Conservation (phyloP, 2,888 invertebrate genomes). For the Drosophila lutescens region DNA sequence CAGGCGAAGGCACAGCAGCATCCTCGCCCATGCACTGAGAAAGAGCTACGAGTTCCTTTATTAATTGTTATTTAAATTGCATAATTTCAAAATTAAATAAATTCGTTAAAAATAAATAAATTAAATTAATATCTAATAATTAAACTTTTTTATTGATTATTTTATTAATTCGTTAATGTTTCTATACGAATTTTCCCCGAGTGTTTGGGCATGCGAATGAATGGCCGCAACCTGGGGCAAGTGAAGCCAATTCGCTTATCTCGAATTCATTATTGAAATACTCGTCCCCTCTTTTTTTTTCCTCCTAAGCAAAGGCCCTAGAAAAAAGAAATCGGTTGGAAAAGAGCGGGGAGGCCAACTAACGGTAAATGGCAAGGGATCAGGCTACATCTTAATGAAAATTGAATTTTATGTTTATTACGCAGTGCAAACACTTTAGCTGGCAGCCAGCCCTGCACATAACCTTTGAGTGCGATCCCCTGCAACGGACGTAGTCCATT, state of each 20-base stretch:
- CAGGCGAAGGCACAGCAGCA: constrained; percentile 46
- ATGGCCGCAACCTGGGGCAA: constrained; percentile 42
- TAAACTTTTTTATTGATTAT: too few relatives aligned
- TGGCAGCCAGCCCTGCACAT: constrained; percentile 52
- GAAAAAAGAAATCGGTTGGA: constrained; percentile 12
- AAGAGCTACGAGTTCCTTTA: too few relatives aligned
- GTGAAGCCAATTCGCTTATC: constrained; percentile 68
- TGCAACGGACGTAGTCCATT: constrained; percentile 1
- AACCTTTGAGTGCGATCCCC: constrained; percentile 59
- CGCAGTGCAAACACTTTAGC: constrained; percentile 62
- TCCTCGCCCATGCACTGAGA: constrained; percentile 20
- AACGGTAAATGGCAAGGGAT: constrained; percentile 72
- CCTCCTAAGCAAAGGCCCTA: constrained; percentile 37
- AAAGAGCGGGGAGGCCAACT: constrained; percentile 33
- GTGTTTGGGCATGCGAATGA: constrained; percentile 44
- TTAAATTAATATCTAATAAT: too few relatives aligned
- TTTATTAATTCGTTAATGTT: too few relatives aligned
- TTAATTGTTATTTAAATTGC: too few relatives aligned
- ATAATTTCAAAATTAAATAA: too few relatives aligned
- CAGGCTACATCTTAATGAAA: constrained; percentile 75
- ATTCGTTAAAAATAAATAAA: too few relatives aligned
- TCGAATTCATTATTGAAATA: constrained; percentile 81
- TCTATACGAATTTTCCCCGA: not conserved
- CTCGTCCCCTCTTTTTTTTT: constrained; percentile 53
- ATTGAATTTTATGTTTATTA: constrained; percentile 80